Evolutionary conservation across 2,888 invertebrate genomes (phyloP).

Genomic region (Escarpia spicata): DNA sequence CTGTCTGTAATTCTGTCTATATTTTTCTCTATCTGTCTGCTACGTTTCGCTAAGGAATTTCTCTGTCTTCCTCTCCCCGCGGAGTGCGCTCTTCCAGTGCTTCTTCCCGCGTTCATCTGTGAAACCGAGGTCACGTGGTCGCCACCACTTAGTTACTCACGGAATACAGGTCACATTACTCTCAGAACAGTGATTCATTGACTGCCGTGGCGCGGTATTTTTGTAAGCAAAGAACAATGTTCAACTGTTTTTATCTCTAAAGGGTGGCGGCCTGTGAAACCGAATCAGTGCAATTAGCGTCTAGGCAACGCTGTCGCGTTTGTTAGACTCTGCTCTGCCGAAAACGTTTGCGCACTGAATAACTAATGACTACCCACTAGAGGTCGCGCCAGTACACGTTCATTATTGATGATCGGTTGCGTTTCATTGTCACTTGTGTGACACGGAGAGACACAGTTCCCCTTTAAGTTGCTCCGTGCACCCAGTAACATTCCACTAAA

Average conservation of each 20-base stretch:
- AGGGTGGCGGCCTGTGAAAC: constrained; percentile 4
- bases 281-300: neutral
- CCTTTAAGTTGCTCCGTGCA: neutral
- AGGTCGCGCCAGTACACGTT: neutral
- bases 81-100: neutral
- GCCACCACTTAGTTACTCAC: neutral
- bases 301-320: neutral
- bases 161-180: neutral
- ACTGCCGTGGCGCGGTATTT: neutral
- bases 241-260: neutral
- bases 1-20: neutral
- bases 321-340: neutral
- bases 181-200: neutral
- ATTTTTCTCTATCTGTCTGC: neutral
- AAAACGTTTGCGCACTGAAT: neutral
- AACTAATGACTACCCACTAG: neutral
- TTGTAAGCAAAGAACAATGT: constrained; percentile 4
- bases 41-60: neutral
- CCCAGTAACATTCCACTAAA: neutral
- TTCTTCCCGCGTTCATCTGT: neutral
- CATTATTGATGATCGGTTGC: neutral
- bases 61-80: neutral
- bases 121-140: neutral
- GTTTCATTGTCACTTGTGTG: neutral
- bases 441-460: neutral